Conservation (phyloP, 1,140 invertebrate species). For the Drosophila subobscura region DNA sequence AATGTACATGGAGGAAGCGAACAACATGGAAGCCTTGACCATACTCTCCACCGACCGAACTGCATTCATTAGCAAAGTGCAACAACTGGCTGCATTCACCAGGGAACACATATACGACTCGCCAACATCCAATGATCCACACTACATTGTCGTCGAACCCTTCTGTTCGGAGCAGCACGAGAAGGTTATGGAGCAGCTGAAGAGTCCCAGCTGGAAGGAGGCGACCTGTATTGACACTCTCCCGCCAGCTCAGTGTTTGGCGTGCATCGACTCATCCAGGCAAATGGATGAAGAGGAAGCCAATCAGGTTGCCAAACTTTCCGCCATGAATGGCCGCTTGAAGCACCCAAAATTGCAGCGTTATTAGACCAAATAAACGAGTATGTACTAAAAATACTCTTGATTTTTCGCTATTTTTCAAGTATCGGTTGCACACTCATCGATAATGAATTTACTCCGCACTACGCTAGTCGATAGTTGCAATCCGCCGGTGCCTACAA, state of each 20-base stretch:
- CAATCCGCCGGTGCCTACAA: too few relatives aligned
- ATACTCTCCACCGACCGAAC: conserved; percentile 89
- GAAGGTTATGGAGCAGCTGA: conserved; percentile 82
- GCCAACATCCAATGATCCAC: conserved; percentile 90
- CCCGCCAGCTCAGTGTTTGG: conserved; percentile 38
- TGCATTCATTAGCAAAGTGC: conserved; percentile 87
- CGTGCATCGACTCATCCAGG: conserved; percentile 37
- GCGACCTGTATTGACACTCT: not conserved
- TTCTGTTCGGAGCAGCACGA: conserved; percentile 90
- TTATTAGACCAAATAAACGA: too few relatives aligned
- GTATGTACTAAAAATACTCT: not conserved
- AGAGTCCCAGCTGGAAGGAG: conserved; percentile 35
- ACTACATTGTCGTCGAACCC: conserved; percentile 92
- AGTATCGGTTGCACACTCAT: too few relatives aligned
- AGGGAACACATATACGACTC: conserved; percentile 90
- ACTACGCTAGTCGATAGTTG: too few relatives aligned
- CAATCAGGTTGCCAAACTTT: conserved; percentile 1
- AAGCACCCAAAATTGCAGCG: not conserved
- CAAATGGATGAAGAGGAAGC: conserved; percentile 30
- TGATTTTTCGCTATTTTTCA: too few relatives aligned
- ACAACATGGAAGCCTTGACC: conserved; percentile 90
- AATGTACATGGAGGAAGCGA: conserved; percentile 86
- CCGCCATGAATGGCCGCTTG: not conserved
- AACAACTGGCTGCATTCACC: conserved; percentile 88
- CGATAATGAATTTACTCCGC: too few relatives aligned